Base-by-base conservation (phyloP, 2,888 invertebrate species). In the Lomographa bimaculata region DNA sequence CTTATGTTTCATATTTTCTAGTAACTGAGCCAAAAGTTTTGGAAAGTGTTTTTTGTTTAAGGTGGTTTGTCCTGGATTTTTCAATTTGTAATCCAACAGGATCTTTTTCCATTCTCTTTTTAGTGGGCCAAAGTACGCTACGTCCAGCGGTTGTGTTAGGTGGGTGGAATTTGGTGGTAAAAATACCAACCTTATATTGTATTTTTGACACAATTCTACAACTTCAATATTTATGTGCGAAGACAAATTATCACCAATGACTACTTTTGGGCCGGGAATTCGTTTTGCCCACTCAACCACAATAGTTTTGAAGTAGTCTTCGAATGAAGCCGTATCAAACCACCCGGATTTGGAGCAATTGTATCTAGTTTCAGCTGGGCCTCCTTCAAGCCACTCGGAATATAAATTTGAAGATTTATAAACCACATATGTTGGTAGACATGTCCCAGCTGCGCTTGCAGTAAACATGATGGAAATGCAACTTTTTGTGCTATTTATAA, bases 91-190 rank as follows among this genome's bases (percentile, higher is more conserved):
- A 5, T 41, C 7, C 1, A 28, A 12, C 2, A 56, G 28, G 7
- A 54, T 52, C 32, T 56, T 41, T 8, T 41, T 12, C 58, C 55
- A 58, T 6, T 5, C 21, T 30, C 8, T 49, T 32, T 57, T 59
- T 5, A 52, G 11, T 3, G 57, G 59, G 0, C 30, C 46, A 29
- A 54, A 57, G 32, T 39, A 55, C 2, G 49, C 47, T 0, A 54
- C 49, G 8, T 50, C 55, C 1, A 54, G 20, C 0, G 51, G 56
- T 21, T 53, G 53, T 0, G 44, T 46, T 0, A 54, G 7, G 9
- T 59, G 59, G 1, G 57, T 57, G 1, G 55, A 50, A 1, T 36
- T 53, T 6, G 52, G 32, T 8, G 56, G 53, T 3, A 59, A 18
- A 12, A 51, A 55, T 3, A 50, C 44, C 7, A 55, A 46, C 5